Evolutionary conservation across 2,888 invertebrate species (phyloP), one percentile per base, ranked within the genome.

Genomic region (Embidobia sp.): DNA sequence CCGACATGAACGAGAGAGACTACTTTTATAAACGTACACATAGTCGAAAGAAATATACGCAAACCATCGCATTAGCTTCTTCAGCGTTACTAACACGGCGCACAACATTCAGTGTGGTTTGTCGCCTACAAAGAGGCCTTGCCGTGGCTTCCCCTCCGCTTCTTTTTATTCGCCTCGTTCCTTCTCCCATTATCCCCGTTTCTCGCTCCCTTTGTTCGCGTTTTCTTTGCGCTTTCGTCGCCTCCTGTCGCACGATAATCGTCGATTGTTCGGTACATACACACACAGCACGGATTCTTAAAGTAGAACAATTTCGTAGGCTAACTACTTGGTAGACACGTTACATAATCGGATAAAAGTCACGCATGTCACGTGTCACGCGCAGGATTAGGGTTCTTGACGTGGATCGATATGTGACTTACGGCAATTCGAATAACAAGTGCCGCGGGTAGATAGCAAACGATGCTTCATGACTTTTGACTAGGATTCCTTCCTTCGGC

Each of bases 371-470:
- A 67, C 69, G 77, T 46, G 66, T 66, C 78, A 64, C 46, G 59
- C 70, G 61, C 57, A 78, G 64, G 64, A 74, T 78, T 78, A 78
- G 66, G 74, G 48, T 66, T 77, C 66, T 77, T 66, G 76, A 57
- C 70, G 59, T 61, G 76, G 69, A 77, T 72, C 77, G 77, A 73
- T 73, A 73, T 77, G 77, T 77, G 73, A 73, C 73, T 77, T 61
- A 19, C 67, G 63, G 72, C 72, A 64, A 66, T 51, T 19, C 53
- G 40, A 63, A 42, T 57, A 67, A 69, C 61, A 61, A 37, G 61
- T 55, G 77, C 77, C 77, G 77, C 69, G 51, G 31, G 51, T 59
- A 55, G 48, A 67, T 61, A 66, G 72, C 72, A 61, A 66, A 72
- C 49, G 70, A 49, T 77, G 77, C 70, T 59, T 66, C 77, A 67